Evolutionary conservation across 2,888 invertebrate species (phyloP), one percentile per base, ranked within the genome.

Genomic region (Cylloceria caligata): DNA sequence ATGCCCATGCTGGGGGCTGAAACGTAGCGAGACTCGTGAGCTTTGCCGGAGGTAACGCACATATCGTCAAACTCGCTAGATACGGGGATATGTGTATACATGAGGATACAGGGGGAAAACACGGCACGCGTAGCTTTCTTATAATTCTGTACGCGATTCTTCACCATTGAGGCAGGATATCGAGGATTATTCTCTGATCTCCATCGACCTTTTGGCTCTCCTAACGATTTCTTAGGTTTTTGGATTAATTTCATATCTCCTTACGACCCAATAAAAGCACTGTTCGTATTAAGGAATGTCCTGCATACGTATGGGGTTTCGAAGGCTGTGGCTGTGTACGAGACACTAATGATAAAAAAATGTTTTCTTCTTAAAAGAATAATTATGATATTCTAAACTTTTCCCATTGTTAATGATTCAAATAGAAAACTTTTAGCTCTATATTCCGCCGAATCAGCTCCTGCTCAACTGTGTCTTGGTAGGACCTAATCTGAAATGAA

Each of bases 51-150:
- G 65, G 47, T 30, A 67, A 52, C 52, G 24, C 64, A 64, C 64
- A 64, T 64, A 42, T 39, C 42, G 64, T 39, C 42, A 21, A 7
- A 21, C 21, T 13, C n/a, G 30, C 0, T 16, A 30, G 2, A n/a
- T 16, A 62, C 2, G 19, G 36, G 19, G 39, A 9, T 57, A 27
- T 55, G 24, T 24, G 19, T 65, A 7, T 42, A 13, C 6, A 13
- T 21, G 1, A 19, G 9, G 16, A 34, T 34, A 36, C 27, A 30
- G 11, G n/a, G 55, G 2, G n/a, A 30, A 27, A 6, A 57, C 30
- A 11, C 36, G 39, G 36, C 62, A 62, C 62, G 62, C 36, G 62
- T 62, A 21, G 57, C 65, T 65, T 67, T 67, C 16, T 68, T 52
- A 11, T 30, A 34, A 2, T 6, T 11, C 19, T 11, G 16, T 13